Base-by-base conservation (phyloP, 2,888 invertebrate genomes). In the Lithodes maja region DNA sequence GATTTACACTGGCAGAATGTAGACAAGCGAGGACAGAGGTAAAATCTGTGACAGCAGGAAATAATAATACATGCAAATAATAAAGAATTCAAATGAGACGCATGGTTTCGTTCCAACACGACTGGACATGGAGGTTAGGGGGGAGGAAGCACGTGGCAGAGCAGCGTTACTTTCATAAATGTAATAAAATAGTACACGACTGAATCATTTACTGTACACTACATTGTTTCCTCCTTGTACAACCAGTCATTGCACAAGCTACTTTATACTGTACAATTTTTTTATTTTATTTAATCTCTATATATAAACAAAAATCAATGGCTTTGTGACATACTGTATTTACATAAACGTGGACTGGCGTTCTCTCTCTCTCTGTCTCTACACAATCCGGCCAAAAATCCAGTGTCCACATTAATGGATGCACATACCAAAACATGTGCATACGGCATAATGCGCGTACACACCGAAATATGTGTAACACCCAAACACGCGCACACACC, bases 131-230 rank as follows among this genome's bases (percentile, higher is more conserved):
- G 52, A 33, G 68, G 68, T 12, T 15, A 61, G 3, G 55, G 55
- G 33, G 71, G 17, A 74, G 75, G 52, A 49, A 33, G 55, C 54
- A 17, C n/a, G 54, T 50, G 52, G 75, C n/a, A 84, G 50, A 33
- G 68, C 78, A 85, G 78, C 78, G 68, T 75, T 68, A 77, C 12
- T 85, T 85, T 77, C 15, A 85, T 85, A n/a, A 33, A n/a, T 71
- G 17, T n/a, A 85, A 52, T 78, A 85, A 77, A 85, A 78, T 85
- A 85, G 71, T 83, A 83, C 74, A 77, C 78, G 71, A 85, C 85
- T 85, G 85, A 55, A 85, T 85, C 78, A 85, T 85, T 85, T 85
- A 77, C 85, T 85, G 85, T 85, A 85, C 85, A 85, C 85, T 85
- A 85, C 85, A 85, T 61, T 55, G 15, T 61, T 78, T 85, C 78